Evolutionary conservation across 35 echinoderm and acorn worm species (phyloP).

Genomic region (Ophioderma brevispina): DNA sequence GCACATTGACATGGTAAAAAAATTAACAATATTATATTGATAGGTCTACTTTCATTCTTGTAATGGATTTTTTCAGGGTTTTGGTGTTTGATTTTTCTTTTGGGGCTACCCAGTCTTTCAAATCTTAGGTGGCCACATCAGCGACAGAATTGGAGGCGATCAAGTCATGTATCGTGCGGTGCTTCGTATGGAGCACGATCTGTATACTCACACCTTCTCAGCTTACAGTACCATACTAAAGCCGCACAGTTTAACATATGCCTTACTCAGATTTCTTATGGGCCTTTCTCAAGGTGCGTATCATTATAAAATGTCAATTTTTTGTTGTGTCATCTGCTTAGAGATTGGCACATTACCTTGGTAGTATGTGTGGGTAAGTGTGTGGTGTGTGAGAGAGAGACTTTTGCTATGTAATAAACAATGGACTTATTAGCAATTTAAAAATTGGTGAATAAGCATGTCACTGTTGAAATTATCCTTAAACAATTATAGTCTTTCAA

Average conservation of each 20-base stretch:
- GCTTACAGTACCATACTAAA: constrained; percentile 81
- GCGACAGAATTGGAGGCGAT: constrained; percentile 92
- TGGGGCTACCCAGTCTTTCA: constrained; percentile 95
- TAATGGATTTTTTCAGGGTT: constrained; percentile 72
- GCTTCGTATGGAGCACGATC: constrained; percentile 64
- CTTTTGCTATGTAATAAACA: no score
- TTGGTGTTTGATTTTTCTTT: constrained; percentile 90
- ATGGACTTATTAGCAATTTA: no score
- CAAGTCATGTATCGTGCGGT: constrained; percentile 65
- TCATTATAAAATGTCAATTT: no score
- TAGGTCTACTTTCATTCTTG: no score
- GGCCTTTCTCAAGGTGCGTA: constrained; percentile 84
- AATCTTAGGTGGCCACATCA: constrained; percentile 82
- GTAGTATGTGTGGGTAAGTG: no score
- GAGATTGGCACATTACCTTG: no score
- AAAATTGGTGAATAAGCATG: no score
- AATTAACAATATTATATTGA: no score
- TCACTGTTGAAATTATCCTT: no score
- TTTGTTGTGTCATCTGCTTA: background rate
- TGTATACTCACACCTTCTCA: constrained; percentile 72
- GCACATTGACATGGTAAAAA: no score
- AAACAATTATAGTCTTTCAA: no score
- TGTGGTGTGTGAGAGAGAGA: no score
- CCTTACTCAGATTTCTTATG: constrained; percentile 87
- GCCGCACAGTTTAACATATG: constrained; percentile 66